These are phyloP conservation scores for Clarias macrocephalus DNA, from an alignment of 2,113 vertebrate species.

Conservation along the genomic window DNA sequence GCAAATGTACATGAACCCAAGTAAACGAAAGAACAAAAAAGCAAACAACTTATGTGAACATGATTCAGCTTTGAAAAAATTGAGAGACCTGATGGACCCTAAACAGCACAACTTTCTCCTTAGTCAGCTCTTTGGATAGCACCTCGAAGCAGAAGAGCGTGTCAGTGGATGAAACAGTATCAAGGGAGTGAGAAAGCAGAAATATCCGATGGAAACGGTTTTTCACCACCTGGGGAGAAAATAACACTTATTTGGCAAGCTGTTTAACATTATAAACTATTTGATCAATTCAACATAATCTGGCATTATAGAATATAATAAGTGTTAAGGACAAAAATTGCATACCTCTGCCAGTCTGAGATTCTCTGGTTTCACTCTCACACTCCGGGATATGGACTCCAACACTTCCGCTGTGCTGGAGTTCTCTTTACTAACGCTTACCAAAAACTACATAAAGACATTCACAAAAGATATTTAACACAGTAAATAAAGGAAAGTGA, in stretches of 20 bases:
- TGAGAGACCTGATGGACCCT: conserved; percentile 89
- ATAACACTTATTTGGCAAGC: background rate
- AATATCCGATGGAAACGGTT: conserved; percentile 88
- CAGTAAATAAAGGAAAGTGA: background rate
- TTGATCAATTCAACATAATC: background rate
- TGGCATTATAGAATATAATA: background rate
- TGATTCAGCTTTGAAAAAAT: too few relatives aligned
- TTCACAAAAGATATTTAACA: background rate
- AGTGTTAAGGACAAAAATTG: background rate
- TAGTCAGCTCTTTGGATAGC: conserved; percentile 88
- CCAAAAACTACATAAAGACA: conserved; percentile 79
- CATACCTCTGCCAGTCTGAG: conserved; percentile 89
- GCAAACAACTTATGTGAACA: background rate
- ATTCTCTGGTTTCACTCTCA: conserved; percentile 87
- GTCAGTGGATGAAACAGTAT: conserved; percentile 82
- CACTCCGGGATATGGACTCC: conserved; percentile 86
- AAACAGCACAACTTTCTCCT: conserved; percentile 88
- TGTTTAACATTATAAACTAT: background rate
- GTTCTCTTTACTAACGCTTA: conserved; percentile 96
- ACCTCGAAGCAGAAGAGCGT: conserved; percentile 94
- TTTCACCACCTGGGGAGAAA: conserved; percentile 80
- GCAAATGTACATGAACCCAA: conserved; percentile 6
- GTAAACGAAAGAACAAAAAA: background rate
- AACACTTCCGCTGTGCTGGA: conserved; percentile 90
- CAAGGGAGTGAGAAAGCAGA: conserved; percentile 83